These are phyloP conservation scores for Ellobium chinense DNA, from an alignment of 2,888 invertebrate genomes.

Conservation along the genomic window DNA sequence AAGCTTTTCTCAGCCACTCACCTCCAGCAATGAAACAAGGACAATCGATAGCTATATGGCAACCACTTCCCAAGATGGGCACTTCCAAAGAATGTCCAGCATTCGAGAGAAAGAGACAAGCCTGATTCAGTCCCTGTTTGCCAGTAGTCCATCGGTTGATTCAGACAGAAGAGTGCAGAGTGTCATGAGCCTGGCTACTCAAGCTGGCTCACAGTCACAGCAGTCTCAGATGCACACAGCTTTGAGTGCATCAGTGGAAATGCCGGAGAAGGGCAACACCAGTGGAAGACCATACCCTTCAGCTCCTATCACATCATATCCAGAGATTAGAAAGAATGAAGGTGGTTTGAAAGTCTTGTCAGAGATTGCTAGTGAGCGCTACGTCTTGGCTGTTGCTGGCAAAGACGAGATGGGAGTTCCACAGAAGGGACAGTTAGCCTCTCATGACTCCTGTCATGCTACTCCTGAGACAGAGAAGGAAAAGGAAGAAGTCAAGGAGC, in stretches of 20 bases:
- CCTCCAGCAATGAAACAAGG: neutral
- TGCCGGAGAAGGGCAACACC: neutral
- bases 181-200: neutral
- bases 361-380: slow-evolving; percentile 40
- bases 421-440: neutral
- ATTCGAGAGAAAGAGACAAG: slow-evolving; percentile 19
- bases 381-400: slow-evolving; percentile 19
- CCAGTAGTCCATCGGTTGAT: neutral
- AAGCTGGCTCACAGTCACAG: neutral
- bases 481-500: neutral
- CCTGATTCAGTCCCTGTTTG: slow-evolving; percentile 15
- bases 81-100: slow-evolving; percentile 2
- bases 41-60: neutral
- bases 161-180: neutral
- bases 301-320: neutral
- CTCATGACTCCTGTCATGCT: neutral
- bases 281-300: neutral
- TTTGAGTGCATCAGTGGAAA: neutral
- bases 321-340: slow-evolving; percentile 30
- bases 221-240: neutral
- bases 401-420: slow-evolving; percentile 3
- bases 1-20: neutral
- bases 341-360: slow-evolving; percentile 38
- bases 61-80: neutral
- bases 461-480: neutral